Evolutionary conservation across 2,888 invertebrate species (phyloP).

Genomic region (Tinea semifulvella): DNA sequence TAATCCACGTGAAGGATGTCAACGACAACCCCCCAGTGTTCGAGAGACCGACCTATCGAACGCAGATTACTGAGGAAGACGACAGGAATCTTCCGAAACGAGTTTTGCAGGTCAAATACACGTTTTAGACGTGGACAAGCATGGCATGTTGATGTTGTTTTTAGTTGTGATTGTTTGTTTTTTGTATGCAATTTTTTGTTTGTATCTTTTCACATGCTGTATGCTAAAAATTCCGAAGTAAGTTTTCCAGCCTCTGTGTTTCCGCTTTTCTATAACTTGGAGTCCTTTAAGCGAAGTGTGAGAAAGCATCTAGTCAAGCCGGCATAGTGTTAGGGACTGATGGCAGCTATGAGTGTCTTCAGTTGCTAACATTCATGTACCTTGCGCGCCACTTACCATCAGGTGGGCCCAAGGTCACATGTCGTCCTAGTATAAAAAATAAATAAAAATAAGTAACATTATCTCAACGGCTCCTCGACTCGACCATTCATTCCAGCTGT

Average conservation of each 20-base stretch:
- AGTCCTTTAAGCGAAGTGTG: too few relatives aligned
- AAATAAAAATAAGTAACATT: too few relatives aligned
- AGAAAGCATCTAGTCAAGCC: too few relatives aligned
- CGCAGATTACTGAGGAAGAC: slow-evolving; percentile 96
- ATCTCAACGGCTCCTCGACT: too few relatives aligned
- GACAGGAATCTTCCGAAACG: slow-evolving; percentile 94
- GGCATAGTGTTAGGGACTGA: too few relatives aligned
- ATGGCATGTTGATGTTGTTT: slow-evolving; percentile 14
- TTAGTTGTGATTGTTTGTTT: slow-evolving; percentile 7
- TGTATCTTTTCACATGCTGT: background rate
- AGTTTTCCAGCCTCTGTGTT: background rate
- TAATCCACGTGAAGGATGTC: slow-evolving; percentile 96
- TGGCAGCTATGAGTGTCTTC: too few relatives aligned
- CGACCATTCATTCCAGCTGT: too few relatives aligned
- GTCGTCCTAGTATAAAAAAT: too few relatives aligned
- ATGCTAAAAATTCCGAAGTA: background rate
- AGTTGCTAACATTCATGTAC: too few relatives aligned
- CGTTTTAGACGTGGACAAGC: slow-evolving; percentile 6
- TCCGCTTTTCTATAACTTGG: too few relatives aligned
- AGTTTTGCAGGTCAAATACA: slow-evolving; percentile 79
- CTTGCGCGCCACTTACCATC: too few relatives aligned
- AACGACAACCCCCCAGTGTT: slow-evolving; percentile 99
- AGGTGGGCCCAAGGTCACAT: too few relatives aligned
- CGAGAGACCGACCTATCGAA: slow-evolving; percentile 92
- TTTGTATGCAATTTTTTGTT: slow-evolving; percentile 1